Base-by-base conservation (phyloP, 1,140 invertebrate species). In the Tenebrio molitor region DNA sequence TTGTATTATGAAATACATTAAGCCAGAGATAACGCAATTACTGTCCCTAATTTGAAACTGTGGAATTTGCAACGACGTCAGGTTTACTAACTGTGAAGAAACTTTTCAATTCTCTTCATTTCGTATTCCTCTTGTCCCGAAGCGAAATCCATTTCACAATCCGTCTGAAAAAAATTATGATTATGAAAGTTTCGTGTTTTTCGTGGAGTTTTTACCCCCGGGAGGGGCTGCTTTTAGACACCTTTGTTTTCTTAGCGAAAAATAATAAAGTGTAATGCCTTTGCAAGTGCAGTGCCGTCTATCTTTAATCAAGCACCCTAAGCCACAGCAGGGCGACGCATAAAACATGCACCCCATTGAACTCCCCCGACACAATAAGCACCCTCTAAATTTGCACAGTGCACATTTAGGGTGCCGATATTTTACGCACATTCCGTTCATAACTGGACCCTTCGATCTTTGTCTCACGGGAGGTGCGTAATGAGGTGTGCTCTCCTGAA, bases 281-380 rank as follows among this genome's bases (percentile, higher is more conserved):
- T 69, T 33, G 58, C 67, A 74, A 74, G 68, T 70, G 53, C 66
- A 69, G 5, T 63, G 42, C 29, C 62, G 72, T 74, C 67, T 74
- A 70, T 66, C 72, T 70, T 74, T 74, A 74, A 74, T 74, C 72
- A 74, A 70, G 50, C 46, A 74, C 67, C 53, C 68, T 41, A 69
- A 10, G 16, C 33, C 44, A 67, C 23, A 33, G 33, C 68, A 65
- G 75, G 72, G 72, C 71, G 72, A 71, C 62, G 65, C 36, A 76
- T 76, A 76, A 76, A 76, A 76, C 75, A 76, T 76, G 72, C 75
- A 76, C 75, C 75, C 75, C 66, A 68, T 76, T 64, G n/a, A 62
- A 65, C 63, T 39, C 69, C 73, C 73, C 73, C 50, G 15, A 3
- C 41, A 66, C 64, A 42, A 65, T 19, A 42, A 50, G 41, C 15